Evolutionary conservation across 2,888 invertebrate species (phyloP).

Genomic region (Autographa pulchrina): DNA sequence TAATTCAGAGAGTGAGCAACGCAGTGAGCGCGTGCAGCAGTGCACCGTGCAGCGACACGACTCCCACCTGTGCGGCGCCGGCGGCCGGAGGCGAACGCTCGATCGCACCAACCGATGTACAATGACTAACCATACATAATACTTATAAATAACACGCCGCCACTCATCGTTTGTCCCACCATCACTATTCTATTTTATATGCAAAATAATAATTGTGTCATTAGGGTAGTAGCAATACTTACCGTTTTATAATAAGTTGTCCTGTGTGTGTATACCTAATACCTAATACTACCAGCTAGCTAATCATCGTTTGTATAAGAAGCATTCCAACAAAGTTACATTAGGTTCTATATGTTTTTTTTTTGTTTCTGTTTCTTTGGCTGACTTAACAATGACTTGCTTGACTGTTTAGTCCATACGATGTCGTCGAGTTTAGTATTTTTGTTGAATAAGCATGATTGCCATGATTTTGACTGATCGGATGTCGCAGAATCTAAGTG

Average conservation of each 20-base stretch:
- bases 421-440: neutral
- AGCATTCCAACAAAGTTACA: neutral
- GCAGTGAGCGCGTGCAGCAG: neutral
- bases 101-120: constrained; percentile 25
- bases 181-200: constrained; percentile 16
- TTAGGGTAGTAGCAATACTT: neutral
- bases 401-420: neutral
- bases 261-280: no score
- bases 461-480: neutral
- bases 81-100: neutral
- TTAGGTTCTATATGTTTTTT: neutral
- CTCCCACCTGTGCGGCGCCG: constrained; percentile 13
- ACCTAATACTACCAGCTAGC: no score
- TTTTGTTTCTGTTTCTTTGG: constrained; percentile 50
- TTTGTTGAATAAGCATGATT: neutral
- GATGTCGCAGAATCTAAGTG: no score
- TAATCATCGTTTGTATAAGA: neutral
- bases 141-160: constrained; percentile 60
- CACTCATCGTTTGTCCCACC: constrained; percentile 30
- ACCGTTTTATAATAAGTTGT: neutral
- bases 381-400: constrained; percentile 30
- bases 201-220: neutral
- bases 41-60: constrained; percentile 34
- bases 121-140: constrained; percentile 38
- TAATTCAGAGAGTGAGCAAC: neutral